phyloP scores from a whole-genome alignment of 2,888 invertebrate species.

The Protonemura montana region DNA sequence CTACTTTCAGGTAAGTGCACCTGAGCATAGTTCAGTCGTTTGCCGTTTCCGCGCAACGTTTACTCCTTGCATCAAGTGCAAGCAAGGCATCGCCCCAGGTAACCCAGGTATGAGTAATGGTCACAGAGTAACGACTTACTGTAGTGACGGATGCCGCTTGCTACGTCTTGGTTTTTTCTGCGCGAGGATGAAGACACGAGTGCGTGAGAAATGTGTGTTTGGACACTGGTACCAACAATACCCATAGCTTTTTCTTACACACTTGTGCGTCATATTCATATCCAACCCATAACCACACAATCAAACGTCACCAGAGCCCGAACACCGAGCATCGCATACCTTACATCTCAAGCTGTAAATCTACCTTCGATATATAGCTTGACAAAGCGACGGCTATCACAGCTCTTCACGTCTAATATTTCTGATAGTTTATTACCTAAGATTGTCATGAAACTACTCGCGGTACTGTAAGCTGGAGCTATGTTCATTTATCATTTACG shows the following conservation, averaged over 20 bases:
- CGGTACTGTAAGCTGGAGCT: background rate
- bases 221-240: background rate
- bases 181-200: background rate
- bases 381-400: background rate
- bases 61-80: too few relatives aligned
- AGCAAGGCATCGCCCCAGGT: too few relatives aligned
- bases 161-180: background rate
- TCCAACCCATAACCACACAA: background rate
- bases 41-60: too few relatives aligned
- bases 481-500: background rate
- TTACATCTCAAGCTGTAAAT: slow-evolving; percentile 37
- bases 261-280: background rate
- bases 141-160: too few relatives aligned
- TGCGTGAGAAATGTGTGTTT: background rate
- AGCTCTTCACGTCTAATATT: slow-evolving; percentile 3
- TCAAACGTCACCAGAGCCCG: slow-evolving; percentile 14
- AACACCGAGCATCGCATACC: background rate
- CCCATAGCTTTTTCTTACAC: background rate
- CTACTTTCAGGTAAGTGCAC: slow-evolving; percentile 25
- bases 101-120: too few relatives aligned
- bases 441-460: background rate
- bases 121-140: too few relatives aligned
- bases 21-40: background rate
- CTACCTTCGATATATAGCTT: background rate
- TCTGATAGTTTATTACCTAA: background rate